Evolutionary conservation across 2,888 invertebrate species (phyloP), one percentile per base, ranked within the genome.

Genomic region (Lottia scabra): DNA sequence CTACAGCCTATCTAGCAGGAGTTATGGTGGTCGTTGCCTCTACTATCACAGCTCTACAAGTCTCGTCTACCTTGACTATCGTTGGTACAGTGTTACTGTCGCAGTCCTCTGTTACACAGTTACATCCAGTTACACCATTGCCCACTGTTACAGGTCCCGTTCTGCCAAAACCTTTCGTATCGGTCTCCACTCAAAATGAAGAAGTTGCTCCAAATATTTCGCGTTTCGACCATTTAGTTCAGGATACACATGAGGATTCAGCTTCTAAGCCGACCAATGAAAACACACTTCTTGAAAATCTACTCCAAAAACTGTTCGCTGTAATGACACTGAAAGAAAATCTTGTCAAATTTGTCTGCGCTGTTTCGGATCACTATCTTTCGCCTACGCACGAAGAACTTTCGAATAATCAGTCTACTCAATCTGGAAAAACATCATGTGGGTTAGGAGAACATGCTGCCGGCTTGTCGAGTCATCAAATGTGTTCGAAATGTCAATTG

Each of bases 1-100:
- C 92, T 43, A 91, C 92, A 43, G 92, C 93, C 19, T 94, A 94
- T 84, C 89, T 92, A 10, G 92, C 92, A 6, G 91, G 93, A 63
- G 83, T 93, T 63, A 85, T 93, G 48, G 92, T 93, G 4, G 87
- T 94, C 63, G 81, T 93, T 65, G 92, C 92, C 44, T 93, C 93
- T 10, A 90, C 91, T n/a, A 80, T 91, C 12, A 73, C 85, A 26
- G 84, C 80, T n/a, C 72, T 82, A n/a, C 76, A 82, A 19, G 72
- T 80, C 12, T 78, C 83, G 2, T 62, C 81, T 15, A 71, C 76
- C 23, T 67, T 85, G 45, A 70, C 80, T 15, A 71, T 77, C 10
- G 70, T 76, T 30, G 74, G 78, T 5, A 26, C 81, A n/a, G 69
- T 72, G 48, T 70, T 68, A 23, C 64, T 63, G 27, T 62, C 63